phyloP scores from a whole-genome alignment of 1,140 invertebrate genomes.

The Pseudomyrmex pallidus region DNA sequence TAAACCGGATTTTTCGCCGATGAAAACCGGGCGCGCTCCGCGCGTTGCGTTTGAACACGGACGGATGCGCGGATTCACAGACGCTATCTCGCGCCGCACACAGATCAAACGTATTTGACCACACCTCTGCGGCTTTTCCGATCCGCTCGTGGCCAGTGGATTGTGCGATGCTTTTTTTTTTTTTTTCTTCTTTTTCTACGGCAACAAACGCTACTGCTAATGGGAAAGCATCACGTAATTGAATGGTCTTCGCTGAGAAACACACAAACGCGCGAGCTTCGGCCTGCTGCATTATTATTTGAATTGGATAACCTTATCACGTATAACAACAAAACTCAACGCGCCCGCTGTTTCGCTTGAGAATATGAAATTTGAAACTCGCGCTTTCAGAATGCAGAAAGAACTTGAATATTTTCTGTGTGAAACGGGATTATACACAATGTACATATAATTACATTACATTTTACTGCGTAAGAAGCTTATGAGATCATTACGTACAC shows the following conservation, averaged over 20 bases:
- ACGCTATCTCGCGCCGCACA: conserved; percentile 61
- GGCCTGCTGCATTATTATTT: background rate
- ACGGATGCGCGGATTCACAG: conserved; percentile 64
- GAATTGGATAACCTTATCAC: background rate
- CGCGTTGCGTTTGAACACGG: conserved; percentile 58
- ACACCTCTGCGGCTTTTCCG: conserved; percentile 77
- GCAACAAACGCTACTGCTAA: conserved; percentile 42
- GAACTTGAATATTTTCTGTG: background rate
- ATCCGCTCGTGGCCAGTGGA: conserved; percentile 31
- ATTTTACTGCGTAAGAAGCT: too few species aligned
- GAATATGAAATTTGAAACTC: too few species aligned
- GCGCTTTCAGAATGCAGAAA: background rate
- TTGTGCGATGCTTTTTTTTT: background rate
- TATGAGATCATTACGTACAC: too few species aligned
- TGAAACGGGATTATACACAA: too few species aligned
- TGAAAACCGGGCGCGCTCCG: conserved; percentile 55
- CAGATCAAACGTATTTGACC: conserved; percentile 82
- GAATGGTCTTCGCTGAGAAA: conserved; percentile 19
- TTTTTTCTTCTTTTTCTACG: background rate
- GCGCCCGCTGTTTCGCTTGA: too few species aligned
- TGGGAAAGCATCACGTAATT: conserved; percentile 48
- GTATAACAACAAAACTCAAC: background rate
- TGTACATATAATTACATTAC: too few species aligned
- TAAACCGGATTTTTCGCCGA: conserved; percentile 66
- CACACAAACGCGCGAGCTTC: background rate